Evolutionary conservation across 2,797 vertebrate genomes (phyloP), one percentile per base, ranked within the genome.

Genomic region (Cheirogaleus major): DNA sequence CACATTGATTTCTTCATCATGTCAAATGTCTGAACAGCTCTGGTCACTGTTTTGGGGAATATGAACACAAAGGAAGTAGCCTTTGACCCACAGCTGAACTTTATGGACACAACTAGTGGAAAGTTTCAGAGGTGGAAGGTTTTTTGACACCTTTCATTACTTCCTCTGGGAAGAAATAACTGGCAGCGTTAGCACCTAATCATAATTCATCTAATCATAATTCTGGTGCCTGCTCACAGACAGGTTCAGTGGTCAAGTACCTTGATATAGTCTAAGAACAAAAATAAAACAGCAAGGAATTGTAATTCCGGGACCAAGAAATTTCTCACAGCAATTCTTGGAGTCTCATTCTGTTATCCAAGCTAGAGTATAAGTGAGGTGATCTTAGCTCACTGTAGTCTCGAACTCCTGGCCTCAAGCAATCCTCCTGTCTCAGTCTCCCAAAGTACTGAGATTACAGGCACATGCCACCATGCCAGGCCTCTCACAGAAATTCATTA

Each of bases 401-500:
- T 65, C 7, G 3, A 65, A 65, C 32, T 65, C 32, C 32, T n/a
- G 63, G 17, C 63, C 63, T 65, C 63, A 65, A 65, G 32, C 32
- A n/a, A 18, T 65, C 17, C 32, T 65, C 32, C 32, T 4, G 4
- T 7, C 14, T 65, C 32, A 35, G 17, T 7, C 17, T 65, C 63
- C 63, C 32, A 18, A 65, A 65, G 32, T n/a, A 23, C 57, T 59
- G 57, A 23, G 57, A 59, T 59, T 59, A 59, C 10, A 59, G 57
- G 57, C 57, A 27, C 8, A 4, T 59, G 32, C 63, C 15, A 35
- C 63, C 63, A 65, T 4, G 7, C 17, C 63, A n/a, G 63, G 32
- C 63, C 63, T 91, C 89, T 95, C 61, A 97, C 43, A 65, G 81
- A 85, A 88, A 96, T 73, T 89, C 67, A 52, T 95, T 61, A 82